A percentile compares a stretch with the other conserved stretches of the same genome.
Evolutionary conservation across 2,113 vertebrate species (phyloP).

Genomic region (Beaufortia kweichowensis): DNA sequence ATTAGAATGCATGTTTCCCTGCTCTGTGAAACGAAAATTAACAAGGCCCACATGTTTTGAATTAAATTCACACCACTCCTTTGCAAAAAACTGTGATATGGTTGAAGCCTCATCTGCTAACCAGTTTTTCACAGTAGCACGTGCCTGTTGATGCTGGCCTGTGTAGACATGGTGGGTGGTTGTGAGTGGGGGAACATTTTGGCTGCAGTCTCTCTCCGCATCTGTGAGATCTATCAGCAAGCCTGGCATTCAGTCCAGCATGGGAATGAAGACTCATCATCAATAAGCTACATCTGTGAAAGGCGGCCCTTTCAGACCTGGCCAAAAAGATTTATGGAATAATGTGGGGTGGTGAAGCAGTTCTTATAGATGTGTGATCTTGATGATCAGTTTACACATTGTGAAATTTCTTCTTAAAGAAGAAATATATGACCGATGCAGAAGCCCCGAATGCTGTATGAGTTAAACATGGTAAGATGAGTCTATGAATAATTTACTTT

Average conservation of each 20-base stretch:
- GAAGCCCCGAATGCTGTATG: slow-evolving; percentile 4
- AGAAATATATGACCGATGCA: slow-evolving; percentile 8
- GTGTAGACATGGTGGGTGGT: slow-evolving; percentile 31
- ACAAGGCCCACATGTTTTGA: slow-evolving; percentile 36
- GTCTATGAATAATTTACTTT: slow-evolving; percentile 30
- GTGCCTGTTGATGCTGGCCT: slow-evolving; percentile 33
- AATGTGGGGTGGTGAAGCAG: slow-evolving; percentile 39
- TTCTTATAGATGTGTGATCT: slow-evolving; percentile 41
- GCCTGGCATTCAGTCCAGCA: slow-evolving; percentile 5
- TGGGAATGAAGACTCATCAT: slow-evolving; percentile 39
- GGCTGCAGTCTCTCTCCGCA: slow-evolving; percentile 11
- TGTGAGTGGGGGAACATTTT: neutral
- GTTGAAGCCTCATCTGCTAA: slow-evolving; percentile 17
- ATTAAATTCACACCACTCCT: slow-evolving; percentile 23
- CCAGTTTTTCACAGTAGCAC: slow-evolving; percentile 22
- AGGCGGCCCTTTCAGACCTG: slow-evolving; percentile 58
- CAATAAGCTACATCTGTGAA: slow-evolving; percentile 39
- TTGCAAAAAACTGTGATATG: slow-evolving; percentile 24
- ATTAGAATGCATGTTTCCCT: slow-evolving; percentile 40
- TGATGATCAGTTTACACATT: slow-evolving; percentile 25
- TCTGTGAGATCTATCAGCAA: slow-evolving; percentile 47
- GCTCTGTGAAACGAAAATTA: slow-evolving; percentile 1
- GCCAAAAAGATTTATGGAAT: slow-evolving; percentile 58
- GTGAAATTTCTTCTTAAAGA: neutral
- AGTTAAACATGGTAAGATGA: neutral